Evolutionary conservation across 2,113 vertebrate genomes (phyloP), one percentile per base, ranked within the genome.

Genomic region (Antechinus flavipes): DNA sequence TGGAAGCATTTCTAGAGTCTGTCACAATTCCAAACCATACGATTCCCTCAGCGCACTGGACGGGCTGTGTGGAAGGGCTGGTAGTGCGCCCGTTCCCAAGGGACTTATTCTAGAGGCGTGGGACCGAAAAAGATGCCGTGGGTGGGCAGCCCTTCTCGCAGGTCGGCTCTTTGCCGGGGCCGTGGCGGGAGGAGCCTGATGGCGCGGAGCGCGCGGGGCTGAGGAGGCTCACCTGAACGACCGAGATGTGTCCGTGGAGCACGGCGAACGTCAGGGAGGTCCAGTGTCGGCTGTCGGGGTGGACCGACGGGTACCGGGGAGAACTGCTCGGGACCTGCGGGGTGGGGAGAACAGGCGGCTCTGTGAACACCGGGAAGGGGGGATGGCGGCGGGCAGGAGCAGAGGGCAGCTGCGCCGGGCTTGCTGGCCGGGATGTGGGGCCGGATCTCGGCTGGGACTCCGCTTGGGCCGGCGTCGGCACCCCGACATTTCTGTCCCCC

Each of bases 201-300:
- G 54, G 42, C 0, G 16, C 2, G 0, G 10, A 0, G 54, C 23
- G 1, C 4, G 46, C 14, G 2, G 54, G 25, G 0, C 4, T 6
- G 14, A 84, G 35, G 35, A 84, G n/a, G 68, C 98, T 97, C 54
- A 99, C 99, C 99, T 99, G 99, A 0, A 99, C 99, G 0, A 99
- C 99, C 0, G 99, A 99, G 97, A 99, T 99, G 98, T 99, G 99
- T 76, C 99, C 99, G 0, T 99, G 99, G 8, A 99, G 90, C 91
- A 99, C 99, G 0, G 99, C 99, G 0, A 99, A 99, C 0, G 99
- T 99, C 61, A 99, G 99, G 0, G 99, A 99, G 0, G 99, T 99
- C 99, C 99, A 99, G 98, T 99, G 99, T 2, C 99, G 99, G 97
- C 99, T 99, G 97, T 99, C 99, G 0, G 99, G 99, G n/a, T 99